Percentiles rank a stretch among this genome's conserved stretches.
Evolutionary conservation across 2,888 invertebrate species (phyloP).

Genomic region (Macrosiphum euphorbiae): DNA sequence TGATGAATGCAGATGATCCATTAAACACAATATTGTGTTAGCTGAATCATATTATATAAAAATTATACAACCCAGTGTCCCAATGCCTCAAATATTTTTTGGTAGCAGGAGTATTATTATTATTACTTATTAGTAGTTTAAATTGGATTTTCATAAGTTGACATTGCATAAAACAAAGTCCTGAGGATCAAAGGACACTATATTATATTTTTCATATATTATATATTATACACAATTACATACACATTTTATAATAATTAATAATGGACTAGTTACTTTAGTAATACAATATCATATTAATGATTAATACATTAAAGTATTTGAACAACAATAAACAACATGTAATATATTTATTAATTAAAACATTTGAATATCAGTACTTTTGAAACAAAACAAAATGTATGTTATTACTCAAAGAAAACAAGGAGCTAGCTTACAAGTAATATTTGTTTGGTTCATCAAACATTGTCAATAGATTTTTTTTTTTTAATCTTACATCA

Average conservation of each 20-base stretch:
- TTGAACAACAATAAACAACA: conserved; percentile 62
- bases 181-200: neutral
- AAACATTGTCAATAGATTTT: conserved; percentile 23
- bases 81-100: neutral
- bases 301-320: conserved; percentile 54
- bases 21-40: neutral
- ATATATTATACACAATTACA: conserved; percentile 43
- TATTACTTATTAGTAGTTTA: neutral
- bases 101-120: neutral
- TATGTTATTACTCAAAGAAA: conserved; percentile 47
- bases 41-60: neutral
- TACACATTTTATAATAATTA: conserved; percentile 46
- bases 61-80: neutral
- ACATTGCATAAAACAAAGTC: neutral
- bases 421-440: conserved; percentile 48
- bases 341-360: conserved; percentile 56
- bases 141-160: neutral
- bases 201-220: neutral
- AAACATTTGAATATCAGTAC: conserved; percentile 60
- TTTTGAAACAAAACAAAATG: conserved; percentile 52
- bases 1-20: neutral
- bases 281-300: conserved; percentile 42
- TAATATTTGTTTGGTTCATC: conserved; percentile 31
- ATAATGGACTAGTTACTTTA: conserved; percentile 62
- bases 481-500: conserved; percentile 4